Percentiles rank a stretch among this genome's conserved stretches.
These are phyloP conservation scores for Xylophagus ater DNA, from an alignment of 2,888 invertebrate species.

Conservation along the genomic window DNA sequence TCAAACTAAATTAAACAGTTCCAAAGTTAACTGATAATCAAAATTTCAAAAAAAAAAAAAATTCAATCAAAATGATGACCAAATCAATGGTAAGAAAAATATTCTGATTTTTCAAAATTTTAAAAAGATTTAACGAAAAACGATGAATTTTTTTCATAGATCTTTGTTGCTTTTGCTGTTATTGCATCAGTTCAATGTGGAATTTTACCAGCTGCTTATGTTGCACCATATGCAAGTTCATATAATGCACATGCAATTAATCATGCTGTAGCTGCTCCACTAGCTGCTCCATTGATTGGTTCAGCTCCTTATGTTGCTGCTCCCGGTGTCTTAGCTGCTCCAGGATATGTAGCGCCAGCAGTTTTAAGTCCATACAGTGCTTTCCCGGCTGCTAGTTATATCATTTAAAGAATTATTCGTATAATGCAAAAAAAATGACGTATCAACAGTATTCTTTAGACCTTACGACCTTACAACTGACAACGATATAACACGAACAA, in stretches of 20 bases:
- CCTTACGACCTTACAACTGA: too few species aligned
- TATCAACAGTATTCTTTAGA: too few species aligned
- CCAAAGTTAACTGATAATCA: slow-evolving; percentile 5
- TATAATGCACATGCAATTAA: slow-evolving; percentile 65
- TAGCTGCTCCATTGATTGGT: slow-evolving; percentile 35
- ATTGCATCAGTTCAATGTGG: slow-evolving; percentile 30
- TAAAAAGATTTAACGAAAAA: neutral
- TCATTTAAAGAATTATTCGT: too few species aligned
- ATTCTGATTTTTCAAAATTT: neutral
- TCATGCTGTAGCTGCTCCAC: slow-evolving; percentile 62
- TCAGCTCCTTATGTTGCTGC: slow-evolving; percentile 42
- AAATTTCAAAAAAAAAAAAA: slow-evolving; percentile 3
- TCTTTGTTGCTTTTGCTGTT: slow-evolving; percentile 26
- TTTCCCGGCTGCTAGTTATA: slow-evolving; percentile 4
- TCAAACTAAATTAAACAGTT: slow-evolving; percentile 13
- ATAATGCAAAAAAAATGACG: too few species aligned
- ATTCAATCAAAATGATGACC: slow-evolving; percentile 26
- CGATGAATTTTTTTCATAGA: slow-evolving; percentile 20
- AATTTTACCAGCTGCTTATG: slow-evolving; percentile 37
- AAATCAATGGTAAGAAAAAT: slow-evolving; percentile 29
- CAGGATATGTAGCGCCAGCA: slow-evolving; percentile 31
- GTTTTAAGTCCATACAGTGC: slow-evolving; percentile 17
- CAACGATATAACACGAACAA: too few species aligned
- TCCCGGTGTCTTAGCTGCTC: slow-evolving; percentile 41
- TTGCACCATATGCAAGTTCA: slow-evolving; percentile 63